Base-by-base conservation (phyloP, 1,140 invertebrate genomes). In the Drosophila melanica region DNA sequence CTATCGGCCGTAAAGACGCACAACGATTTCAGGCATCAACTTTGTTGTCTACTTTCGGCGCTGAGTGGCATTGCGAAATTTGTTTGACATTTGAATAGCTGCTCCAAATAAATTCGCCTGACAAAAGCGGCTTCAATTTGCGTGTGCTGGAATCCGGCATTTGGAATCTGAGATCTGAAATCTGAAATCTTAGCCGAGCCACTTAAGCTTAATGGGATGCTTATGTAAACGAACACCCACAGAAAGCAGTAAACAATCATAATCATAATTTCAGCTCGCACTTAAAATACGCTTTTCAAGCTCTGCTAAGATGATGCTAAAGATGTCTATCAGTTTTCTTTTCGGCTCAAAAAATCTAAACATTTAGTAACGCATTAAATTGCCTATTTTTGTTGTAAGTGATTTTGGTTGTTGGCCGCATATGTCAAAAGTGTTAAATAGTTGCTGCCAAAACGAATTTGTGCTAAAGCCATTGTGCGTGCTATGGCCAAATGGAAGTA, bases 201-300 rank as follows among this genome's bases (percentile, higher is more conserved):
- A 87, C 82, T 87, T 87, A 87, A 82, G 73, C 73, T 82, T 87
- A 82, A 87, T 89, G 84, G 76, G 79, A 77, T 87, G 71, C 82
- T 87, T 87, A 87, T 87, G 79, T 87, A 79, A 82, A 47, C 69
- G 51, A 75, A 78, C 63, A 69, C 51, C 48, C 82, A 45, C 57
- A 64, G 14, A 59, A 42, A 48, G 45, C 57, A 72, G 51, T 82
- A 75, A 78, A 89, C 82, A 79, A 87, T 86, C 82, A 82, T 87
- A 87, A 81, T 70, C 76, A 70, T 58, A 68, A 75, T 62, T 77
- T 69, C 37, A 37, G 42, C 48, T 45, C 51, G 42, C 45, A 71
- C 37, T 64, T 51, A 23, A 60, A 42, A 14, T 27, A 4, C 44
- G 16, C 33, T 23, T 11, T 3, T 47, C 12, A 7, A 51, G 50